Percentiles rank a stretch among this genome's conserved stretches.
Conservation (phyloP, 2,888 invertebrate genomes). For the Dasysyrphus albostriatus region DNA sequence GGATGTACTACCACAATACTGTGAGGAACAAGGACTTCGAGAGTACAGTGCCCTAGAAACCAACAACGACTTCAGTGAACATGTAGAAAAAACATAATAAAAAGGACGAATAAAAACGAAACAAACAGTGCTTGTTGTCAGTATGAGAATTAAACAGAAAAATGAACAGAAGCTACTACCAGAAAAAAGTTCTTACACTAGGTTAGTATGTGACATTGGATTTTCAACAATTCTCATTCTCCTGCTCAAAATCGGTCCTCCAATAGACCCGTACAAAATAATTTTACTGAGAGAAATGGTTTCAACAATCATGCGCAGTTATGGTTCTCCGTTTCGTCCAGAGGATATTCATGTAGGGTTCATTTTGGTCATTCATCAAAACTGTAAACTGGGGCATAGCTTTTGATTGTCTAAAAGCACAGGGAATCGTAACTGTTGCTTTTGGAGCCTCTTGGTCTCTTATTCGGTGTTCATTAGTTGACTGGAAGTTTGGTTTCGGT, state of each 20-base stretch:
- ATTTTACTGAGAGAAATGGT: conserved; percentile 37
- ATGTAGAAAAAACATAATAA: conserved; percentile 51
- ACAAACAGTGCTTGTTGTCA: conserved; percentile 66
- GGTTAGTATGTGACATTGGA: conserved; percentile 63
- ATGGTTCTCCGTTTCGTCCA: conserved; percentile 58
- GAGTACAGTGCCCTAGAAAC: conserved; percentile 73
- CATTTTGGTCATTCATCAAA: conserved; percentile 38
- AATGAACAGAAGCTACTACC: conserved; percentile 54
- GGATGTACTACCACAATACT: conserved; percentile 70
- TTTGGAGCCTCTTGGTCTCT: conserved; percentile 27
- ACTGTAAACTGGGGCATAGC: conserved; percentile 56
- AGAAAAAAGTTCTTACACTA: conserved; percentile 59
- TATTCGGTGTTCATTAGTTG: conserved; percentile 19
- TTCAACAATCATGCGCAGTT: conserved; percentile 49
- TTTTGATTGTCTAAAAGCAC: conserved; percentile 63
- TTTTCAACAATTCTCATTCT: conserved; percentile 28
- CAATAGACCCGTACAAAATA: not conserved
- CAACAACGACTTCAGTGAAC: conserved; percentile 56
- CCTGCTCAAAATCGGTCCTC: conserved; percentile 18
- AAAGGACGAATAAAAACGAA: conserved; percentile 43
- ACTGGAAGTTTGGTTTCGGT: conserved; percentile 11
- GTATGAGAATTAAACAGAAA: conserved; percentile 57
- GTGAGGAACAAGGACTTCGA: conserved; percentile 58
- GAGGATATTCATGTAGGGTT: not conserved
- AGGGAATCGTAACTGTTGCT: conserved; percentile 68